Evolutionary conservation across 2,797 vertebrate species (phyloP), one percentile per base, ranked within the genome.

Genomic region (Tadarida brasiliensis): DNA sequence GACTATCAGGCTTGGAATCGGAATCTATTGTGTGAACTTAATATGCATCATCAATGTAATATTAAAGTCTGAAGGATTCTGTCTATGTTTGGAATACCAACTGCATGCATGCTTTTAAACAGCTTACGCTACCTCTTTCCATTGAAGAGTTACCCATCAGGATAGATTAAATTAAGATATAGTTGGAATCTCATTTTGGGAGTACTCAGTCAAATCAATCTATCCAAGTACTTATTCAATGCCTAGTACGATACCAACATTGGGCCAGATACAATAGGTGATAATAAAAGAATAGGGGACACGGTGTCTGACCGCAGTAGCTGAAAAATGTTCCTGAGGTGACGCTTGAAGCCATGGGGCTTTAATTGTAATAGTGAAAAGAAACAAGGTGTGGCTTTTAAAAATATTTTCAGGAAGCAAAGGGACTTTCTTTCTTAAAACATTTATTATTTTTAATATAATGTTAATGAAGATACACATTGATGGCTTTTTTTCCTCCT

Each of bases 391-490:
- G 11, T 76, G 76, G 20, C 12, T 84, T 89, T 96, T 61, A 1
- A 57, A 82, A 77, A 68, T 76, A 57, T 74, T 88, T 94, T 76
- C 12, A 44, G 49, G 56, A 96, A 82, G 80, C 8, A 80, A 8
- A n/a, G 20, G 1, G n/a, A 65, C 28, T 80, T 87, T 89, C 9
- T 44, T 70, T 80, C n/a, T 78, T 63, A 86, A 83, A 77, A 49
- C 39, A 44, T 44, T 39, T 1, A 73, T 59, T 70, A 8, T 9
- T 63, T 83, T 89, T 44, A 87, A 61, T 10, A 33, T 63, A 74
- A 28, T 70, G 4, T 26, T 78, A 68, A 44, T 83, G 35, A 90
- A 80, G n/a, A 84, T 67, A 71, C 4, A 35, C 44, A 65, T n/a
- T 51, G 8, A 24, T 33, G 17, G 30, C 8, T 70, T 76, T 35